phyloP scores from a whole-genome alignment of 2,797 vertebrate species.

The Oreortyx pictus region DNA sequence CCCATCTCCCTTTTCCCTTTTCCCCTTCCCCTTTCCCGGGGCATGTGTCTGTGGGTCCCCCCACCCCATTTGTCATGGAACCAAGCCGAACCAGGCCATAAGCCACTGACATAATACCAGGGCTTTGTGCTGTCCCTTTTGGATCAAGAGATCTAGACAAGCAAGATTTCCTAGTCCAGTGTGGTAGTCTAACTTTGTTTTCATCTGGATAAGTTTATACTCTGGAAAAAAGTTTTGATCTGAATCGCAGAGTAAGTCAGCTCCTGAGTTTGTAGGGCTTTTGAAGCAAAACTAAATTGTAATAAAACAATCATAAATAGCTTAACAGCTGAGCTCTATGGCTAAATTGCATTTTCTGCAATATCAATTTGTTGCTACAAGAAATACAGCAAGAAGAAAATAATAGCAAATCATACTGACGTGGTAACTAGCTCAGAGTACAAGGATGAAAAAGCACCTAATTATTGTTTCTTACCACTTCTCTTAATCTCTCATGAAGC shows the following conservation, averaged over 20 bases:
- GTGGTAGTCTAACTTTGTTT: background rate
- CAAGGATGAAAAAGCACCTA: conserved; percentile 61
- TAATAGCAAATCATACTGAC: background rate
- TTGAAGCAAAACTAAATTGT: background rate
- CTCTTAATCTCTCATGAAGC: conserved; percentile 39
- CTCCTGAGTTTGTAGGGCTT: background rate
- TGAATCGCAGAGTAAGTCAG: background rate
- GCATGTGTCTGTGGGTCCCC: no score
- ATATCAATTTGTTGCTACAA: background rate
- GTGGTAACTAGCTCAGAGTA: background rate
- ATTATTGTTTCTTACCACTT: conserved; percentile 51
- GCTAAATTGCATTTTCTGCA: conserved; percentile 10
- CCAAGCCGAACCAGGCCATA: no score
- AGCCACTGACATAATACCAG: no score
- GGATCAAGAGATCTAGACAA: background rate
- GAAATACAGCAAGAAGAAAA: background rate
- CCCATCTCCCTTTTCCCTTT: no score
- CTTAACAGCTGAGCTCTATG: background rate
- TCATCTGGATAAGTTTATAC: background rate
- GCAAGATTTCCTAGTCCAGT: background rate
- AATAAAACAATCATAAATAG: background rate
- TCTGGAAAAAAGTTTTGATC: background rate
- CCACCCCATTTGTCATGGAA: no score
- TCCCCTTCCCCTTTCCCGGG: no score
- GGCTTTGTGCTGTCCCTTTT: accelerated